A percentile compares a stretch with the other conserved stretches of the same genome.
These are phyloP conservation scores for Megathymus violae DNA, from an alignment of 1,140 invertebrate species.

Conservation along the genomic window DNA sequence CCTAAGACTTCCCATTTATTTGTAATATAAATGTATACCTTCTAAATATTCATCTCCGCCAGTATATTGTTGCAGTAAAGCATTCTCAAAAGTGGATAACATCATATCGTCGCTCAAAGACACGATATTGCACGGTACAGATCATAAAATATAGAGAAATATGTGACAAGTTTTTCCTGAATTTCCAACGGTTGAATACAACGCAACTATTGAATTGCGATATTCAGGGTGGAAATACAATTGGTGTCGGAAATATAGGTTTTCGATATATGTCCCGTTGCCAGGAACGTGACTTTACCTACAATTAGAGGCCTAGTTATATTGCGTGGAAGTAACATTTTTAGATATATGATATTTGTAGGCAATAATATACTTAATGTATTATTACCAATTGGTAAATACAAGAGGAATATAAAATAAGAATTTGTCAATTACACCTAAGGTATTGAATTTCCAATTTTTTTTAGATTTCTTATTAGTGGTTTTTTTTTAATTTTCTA, in stretches of 20 bases:
- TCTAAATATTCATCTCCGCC: not conserved
- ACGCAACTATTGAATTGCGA: conserved; percentile 7
- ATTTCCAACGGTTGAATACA: conserved; percentile 23
- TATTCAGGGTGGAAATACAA: conserved; percentile 6
- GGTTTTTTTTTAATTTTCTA: no score
- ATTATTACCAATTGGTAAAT: no score
- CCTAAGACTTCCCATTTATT: no score
- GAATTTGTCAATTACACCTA: no score
- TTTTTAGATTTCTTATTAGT: no score
- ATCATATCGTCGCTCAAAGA: conserved; percentile 4
- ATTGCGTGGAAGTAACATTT: no score
- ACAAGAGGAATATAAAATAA: no score
- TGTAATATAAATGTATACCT: no score
- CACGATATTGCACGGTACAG: conserved; percentile 11
- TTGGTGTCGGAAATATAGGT: not conserved
- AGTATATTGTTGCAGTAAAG: not conserved
- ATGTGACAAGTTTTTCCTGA: conserved; percentile 23
- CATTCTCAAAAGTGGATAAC: conserved; percentile 7
- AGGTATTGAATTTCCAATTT: no score
- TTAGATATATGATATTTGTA: no score
- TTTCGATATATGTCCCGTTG: not conserved
- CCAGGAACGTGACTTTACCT: not conserved
- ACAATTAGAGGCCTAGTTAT: no score
- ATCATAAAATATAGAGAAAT: conserved; percentile 21
- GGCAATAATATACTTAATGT: no score